These are phyloP conservation scores for Rhynchonycteris naso DNA, from an alignment of 2,797 vertebrate genomes.

Conservation along the genomic window DNA sequence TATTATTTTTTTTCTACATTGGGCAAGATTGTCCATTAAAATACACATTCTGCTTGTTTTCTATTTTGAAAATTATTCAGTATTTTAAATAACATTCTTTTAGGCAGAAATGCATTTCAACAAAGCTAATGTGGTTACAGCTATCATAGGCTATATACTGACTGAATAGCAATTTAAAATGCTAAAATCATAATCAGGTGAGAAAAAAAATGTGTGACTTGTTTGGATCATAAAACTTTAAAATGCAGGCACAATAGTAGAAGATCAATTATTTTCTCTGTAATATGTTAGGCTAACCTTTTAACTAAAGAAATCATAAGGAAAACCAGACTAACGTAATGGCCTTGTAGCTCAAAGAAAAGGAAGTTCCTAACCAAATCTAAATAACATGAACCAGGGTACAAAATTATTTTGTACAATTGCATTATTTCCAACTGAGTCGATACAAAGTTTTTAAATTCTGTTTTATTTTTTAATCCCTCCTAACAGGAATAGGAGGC, in stretches of 20 bases:
- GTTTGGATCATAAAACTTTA: background rate
- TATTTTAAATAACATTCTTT: slow-evolving; percentile 41
- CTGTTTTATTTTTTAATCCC: background rate
- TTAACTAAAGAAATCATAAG: slow-evolving; percentile 14
- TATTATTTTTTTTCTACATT: background rate
- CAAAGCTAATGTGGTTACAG: background rate
- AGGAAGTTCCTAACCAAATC: background rate
- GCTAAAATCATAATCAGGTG: background rate
- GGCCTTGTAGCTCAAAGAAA: background rate
- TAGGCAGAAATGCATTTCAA: background rate
- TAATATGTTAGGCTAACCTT: background rate
- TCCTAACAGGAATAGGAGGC: background rate
- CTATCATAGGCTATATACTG: background rate
- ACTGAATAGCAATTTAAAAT: slow-evolving; percentile 20
- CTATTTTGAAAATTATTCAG: slow-evolving; percentile 26
- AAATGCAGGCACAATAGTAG: background rate
- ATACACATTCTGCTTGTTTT: background rate
- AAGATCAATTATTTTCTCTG: slow-evolving; percentile 27
- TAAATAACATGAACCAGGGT: background rate
- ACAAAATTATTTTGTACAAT: background rate
- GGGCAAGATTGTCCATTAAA: background rate
- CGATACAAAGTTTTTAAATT: background rate
- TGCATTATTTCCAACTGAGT: background rate
- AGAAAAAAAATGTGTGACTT: slow-evolving; percentile 5
- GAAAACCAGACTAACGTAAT: background rate